These are phyloP conservation scores for Rhodinocichla rosea DNA, from an alignment of 2,113 vertebrate species.

Conservation along the genomic window DNA sequence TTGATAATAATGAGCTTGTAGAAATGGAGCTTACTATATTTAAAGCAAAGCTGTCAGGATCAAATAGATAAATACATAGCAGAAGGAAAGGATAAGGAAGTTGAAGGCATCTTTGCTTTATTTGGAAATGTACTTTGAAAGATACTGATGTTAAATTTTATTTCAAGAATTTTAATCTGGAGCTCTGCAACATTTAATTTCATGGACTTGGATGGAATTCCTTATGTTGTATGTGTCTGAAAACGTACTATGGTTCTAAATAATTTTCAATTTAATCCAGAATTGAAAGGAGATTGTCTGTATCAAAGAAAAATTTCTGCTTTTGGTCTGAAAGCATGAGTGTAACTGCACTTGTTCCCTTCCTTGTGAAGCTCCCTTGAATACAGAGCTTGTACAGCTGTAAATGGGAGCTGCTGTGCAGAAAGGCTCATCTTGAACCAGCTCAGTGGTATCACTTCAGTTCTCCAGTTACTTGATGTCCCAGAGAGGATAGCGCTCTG, in stretches of 20 bases:
- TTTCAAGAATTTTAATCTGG: conserved; percentile 9
- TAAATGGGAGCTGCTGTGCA: not conserved
- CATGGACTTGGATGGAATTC: not conserved
- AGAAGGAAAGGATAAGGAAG: not conserved
- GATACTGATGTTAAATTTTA: not conserved
- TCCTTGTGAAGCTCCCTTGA: not conserved
- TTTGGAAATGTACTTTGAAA: conserved; percentile 20
- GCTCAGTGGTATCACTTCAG: not conserved
- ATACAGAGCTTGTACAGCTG: not conserved
- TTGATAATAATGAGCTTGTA: not conserved
- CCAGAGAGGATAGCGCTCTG: not conserved
- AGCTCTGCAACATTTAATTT: not conserved
- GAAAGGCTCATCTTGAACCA: not conserved
- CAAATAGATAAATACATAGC: not conserved
- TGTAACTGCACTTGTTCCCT: not conserved
- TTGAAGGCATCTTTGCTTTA: not conserved
- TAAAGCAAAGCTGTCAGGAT: not conserved
- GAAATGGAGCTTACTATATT: not conserved
- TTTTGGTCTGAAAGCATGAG: not conserved
- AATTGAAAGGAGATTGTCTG: not conserved
- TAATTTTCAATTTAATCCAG: not conserved
- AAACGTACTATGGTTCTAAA: not conserved
- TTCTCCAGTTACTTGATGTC: not conserved
- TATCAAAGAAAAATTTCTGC: not conserved
- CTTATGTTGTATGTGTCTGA: not conserved